Percentiles rank a stretch among this genome's conserved stretches.
These are phyloP conservation scores for Junonia oenone DNA, from an alignment of 2,888 invertebrate genomes.

Conservation along the genomic window DNA sequence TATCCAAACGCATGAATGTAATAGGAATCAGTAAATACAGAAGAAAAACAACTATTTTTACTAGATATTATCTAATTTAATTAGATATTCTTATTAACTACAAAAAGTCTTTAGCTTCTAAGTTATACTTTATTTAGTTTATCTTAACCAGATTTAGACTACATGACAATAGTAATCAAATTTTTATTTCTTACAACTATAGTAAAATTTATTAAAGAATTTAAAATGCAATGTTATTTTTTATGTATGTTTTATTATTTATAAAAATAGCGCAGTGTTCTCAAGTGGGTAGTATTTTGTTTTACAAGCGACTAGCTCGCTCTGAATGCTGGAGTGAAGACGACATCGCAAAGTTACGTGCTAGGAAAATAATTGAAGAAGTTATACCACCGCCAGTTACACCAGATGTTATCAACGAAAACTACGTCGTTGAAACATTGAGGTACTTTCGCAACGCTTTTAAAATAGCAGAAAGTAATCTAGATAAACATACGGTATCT, in stretches of 20 bases:
- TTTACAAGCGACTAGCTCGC: constrained; percentile 40
- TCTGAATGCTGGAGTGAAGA: constrained; percentile 56
- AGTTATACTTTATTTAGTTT: background rate
- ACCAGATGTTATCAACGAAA: constrained; percentile 50
- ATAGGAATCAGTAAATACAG: background rate
- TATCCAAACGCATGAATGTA: too few relatives aligned
- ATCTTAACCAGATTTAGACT: background rate
- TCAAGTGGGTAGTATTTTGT: constrained; percentile 58
- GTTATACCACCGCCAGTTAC: constrained; percentile 44
- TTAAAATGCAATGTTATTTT: constrained; percentile 53
- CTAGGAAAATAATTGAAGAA: constrained; percentile 54
- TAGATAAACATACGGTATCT: constrained; percentile 35
- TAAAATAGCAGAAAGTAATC: constrained; percentile 34
- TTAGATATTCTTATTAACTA: background rate
- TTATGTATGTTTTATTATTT: constrained; percentile 45
- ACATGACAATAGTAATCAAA: background rate
- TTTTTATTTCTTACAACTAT: background rate
- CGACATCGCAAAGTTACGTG: constrained; percentile 54
- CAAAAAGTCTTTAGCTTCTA: background rate
- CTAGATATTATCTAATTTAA: too few relatives aligned
- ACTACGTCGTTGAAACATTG: constrained; percentile 48
- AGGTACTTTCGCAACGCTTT: constrained; percentile 51
- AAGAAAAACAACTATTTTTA: background rate
- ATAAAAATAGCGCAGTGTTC: constrained; percentile 36
- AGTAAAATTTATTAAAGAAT: constrained; percentile 21